Evolutionary conservation across 2,113 vertebrate species (phyloP).

Genomic region (Tyto alba): DNA sequence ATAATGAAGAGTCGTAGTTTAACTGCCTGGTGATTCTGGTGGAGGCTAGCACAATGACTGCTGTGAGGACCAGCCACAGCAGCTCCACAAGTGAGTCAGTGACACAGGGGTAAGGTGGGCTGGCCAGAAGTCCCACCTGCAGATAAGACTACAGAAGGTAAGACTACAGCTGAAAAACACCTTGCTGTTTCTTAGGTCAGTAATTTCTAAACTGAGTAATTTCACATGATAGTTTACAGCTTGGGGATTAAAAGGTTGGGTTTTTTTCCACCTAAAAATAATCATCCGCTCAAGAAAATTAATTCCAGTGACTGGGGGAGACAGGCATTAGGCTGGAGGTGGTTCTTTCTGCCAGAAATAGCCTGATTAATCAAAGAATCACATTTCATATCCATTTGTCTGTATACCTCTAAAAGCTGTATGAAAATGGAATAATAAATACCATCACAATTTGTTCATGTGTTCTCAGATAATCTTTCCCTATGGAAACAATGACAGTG

Average conservation of each 20-base stretch:
- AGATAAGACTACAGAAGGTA: neutral
- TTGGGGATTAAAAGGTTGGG: neutral
- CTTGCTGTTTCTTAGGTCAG: neutral
- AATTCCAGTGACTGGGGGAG: neutral
- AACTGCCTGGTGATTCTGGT: neutral
- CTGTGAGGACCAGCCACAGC: neutral
- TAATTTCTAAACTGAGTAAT: neutral
- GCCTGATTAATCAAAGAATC: neutral
- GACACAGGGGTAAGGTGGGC: neutral
- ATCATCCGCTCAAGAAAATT: neutral
- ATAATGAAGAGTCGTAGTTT: neutral
- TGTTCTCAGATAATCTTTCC: neutral
- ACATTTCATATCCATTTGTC: neutral
- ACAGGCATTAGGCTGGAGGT: neutral
- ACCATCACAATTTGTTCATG: neutral
- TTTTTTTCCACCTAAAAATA: neutral
- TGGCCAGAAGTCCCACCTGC: neutral
- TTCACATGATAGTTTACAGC: neutral
- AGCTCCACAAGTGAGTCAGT: neutral
- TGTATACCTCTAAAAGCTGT: neutral
- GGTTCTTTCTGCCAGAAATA: neutral
- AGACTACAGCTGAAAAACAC: neutral
- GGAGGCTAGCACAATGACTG: neutral
- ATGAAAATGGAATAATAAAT: neutral
- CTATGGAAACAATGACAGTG: neutral